Conservation (phyloP, 2,113 vertebrate species). For the Hypomesus transpacificus region DNA sequence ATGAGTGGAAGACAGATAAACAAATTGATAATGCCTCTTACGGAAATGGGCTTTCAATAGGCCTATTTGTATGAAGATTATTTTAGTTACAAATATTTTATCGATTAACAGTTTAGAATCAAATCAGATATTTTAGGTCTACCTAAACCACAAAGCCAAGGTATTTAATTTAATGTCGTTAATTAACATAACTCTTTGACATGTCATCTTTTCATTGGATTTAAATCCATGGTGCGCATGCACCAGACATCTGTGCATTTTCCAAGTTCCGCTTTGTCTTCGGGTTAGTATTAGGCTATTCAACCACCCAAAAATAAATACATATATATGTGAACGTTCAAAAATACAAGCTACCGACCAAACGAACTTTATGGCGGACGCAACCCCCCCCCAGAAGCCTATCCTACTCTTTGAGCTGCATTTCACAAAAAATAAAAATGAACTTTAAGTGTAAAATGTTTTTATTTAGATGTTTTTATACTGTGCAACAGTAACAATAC, state of each 20-base stretch:
- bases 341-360: background rate
- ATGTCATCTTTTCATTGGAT: background rate
- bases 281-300: background rate
- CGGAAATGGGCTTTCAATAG: too few species aligned
- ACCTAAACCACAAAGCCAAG: background rate
- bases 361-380: too few species aligned
- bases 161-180: too few species aligned
- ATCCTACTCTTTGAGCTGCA: background rate
- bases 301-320: background rate
- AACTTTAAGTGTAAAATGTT: conserved; percentile 76
- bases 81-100: background rate
- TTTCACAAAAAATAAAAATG: background rate
- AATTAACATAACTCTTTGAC: too few species aligned
- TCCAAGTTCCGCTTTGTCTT: background rate
- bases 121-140: background rate
- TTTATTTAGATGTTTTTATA: conserved; percentile 81
- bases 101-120: background rate
- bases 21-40: too few species aligned
- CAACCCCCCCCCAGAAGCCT: too few species aligned
- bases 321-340: background rate
- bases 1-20: too few species aligned
- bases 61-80: too few species aligned
- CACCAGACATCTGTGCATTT: background rate
- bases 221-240: background rate
- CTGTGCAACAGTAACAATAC: conserved; percentile 82